Evolutionary conservation across 2,888 invertebrate genomes (phyloP).

Genomic region (Pherbina coryleti): DNA sequence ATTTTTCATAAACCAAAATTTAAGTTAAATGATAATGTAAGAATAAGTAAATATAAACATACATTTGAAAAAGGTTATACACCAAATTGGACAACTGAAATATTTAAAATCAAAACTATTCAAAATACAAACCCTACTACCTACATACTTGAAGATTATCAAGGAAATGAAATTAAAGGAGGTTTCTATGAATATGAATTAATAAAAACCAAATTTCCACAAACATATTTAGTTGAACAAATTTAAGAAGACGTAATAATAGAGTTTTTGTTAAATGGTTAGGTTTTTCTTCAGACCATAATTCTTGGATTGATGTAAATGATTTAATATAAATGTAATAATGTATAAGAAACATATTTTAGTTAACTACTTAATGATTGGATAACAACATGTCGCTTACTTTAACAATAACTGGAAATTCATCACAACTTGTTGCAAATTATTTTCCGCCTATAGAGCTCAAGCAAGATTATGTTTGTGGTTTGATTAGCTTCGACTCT

Average conservation of each 20-base stretch:
- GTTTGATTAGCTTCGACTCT: neutral
- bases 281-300: constrained; percentile 52
- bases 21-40: constrained; percentile 40
- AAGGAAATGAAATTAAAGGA: constrained; percentile 55
- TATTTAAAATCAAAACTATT: constrained; percentile 54
- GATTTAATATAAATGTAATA: constrained; percentile 38
- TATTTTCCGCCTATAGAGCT: constrained; percentile 41
- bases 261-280: constrained; percentile 52
- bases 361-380: neutral
- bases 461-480: constrained; percentile 5
- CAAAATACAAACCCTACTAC: constrained; percentile 52
- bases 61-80: constrained; percentile 52
- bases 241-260: constrained; percentile 51
- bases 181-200: constrained; percentile 60
- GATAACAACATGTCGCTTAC: constrained; percentile 32
- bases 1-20: constrained; percentile 41
- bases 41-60: constrained; percentile 49
- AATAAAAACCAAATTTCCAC: constrained; percentile 54
- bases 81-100: constrained; percentile 57
- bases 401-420: constrained; percentile 30
- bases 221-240: constrained; percentile 61
- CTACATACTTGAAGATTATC: constrained; percentile 54
- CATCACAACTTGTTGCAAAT: constrained; percentile 20
- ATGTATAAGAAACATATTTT: neutral
- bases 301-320: constrained; percentile 54